A percentile compares a stretch with the other conserved stretches of the same genome.
Conservation (phyloP, 2,113 vertebrate genomes). For the Todiramphus saurophagus region DNA sequence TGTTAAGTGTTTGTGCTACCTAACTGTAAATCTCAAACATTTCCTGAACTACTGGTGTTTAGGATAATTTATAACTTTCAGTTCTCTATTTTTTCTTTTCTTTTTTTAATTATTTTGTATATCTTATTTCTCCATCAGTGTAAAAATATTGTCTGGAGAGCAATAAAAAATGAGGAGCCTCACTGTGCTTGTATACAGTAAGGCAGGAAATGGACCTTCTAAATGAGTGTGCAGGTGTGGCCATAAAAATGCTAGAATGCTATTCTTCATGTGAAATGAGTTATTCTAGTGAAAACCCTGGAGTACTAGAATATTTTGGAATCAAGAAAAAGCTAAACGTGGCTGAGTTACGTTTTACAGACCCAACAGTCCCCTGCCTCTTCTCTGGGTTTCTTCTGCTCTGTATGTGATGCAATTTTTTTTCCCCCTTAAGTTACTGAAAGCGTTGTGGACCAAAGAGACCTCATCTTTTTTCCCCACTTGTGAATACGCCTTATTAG, state of each 20-base stretch:
- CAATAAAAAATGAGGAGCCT: neutral
- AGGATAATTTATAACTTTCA: neutral
- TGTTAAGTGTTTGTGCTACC: neutral
- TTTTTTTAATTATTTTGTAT: neutral
- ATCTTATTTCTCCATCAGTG: neutral
- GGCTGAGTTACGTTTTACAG: neutral
- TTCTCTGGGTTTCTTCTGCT: neutral
- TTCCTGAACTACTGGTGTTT: neutral
- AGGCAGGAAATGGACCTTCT: constrained; percentile 36
- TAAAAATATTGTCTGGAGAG: neutral
- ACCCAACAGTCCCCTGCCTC: neutral
- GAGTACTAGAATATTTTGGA: neutral
- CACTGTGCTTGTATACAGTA: neutral
- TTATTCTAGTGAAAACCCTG: neutral
- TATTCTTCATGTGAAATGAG: neutral
- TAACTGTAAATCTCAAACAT: neutral
- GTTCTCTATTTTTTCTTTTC: neutral
- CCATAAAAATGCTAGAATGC: constrained; percentile 18
- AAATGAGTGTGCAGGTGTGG: constrained; percentile 15
- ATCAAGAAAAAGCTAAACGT: neutral
- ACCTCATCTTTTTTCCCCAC: neutral
- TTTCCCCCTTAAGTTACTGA: neutral
- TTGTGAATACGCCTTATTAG: neutral
- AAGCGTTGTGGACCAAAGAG: neutral
- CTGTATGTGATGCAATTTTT: neutral